A percentile compares a stretch with the other conserved stretches of the same genome.
These are phyloP conservation scores for Polietes domitor DNA, from an alignment of 2,888 invertebrate genomes.

Conservation along the genomic window DNA sequence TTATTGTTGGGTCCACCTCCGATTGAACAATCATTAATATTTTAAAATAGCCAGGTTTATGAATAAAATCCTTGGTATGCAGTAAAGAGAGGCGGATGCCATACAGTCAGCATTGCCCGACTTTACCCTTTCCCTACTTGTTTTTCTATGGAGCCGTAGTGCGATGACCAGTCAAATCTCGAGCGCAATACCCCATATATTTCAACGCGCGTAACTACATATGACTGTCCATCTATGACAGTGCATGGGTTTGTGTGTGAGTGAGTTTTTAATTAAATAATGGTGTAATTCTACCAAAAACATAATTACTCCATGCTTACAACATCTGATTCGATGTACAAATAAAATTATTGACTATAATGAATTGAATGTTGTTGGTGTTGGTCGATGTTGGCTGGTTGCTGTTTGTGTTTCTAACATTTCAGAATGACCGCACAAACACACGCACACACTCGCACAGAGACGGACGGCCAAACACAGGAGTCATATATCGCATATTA, in stretches of 20 bases:
- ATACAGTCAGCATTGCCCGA: too few relatives aligned
- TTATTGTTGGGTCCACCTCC: too few relatives aligned
- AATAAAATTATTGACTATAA: constrained; percentile 28
- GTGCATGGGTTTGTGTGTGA: not conserved
- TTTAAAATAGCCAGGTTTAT: too few relatives aligned
- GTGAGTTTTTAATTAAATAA: constrained; percentile 49
- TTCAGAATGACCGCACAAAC: not conserved
- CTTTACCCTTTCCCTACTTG: too few relatives aligned
- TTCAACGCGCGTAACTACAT: too few relatives aligned
- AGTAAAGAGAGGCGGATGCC: too few relatives aligned
- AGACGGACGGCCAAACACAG: not conserved
- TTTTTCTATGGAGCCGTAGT: too few relatives aligned
- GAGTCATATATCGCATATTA: constrained; percentile 14
- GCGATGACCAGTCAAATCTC: too few relatives aligned
- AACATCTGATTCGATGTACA: constrained; percentile 28
- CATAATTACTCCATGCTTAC: constrained; percentile 21
- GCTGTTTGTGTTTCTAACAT: not conserved
- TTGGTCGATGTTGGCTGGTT: not conserved
- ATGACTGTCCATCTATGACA: not conserved
- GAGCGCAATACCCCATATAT: too few relatives aligned
- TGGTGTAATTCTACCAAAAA: constrained; percentile 38
- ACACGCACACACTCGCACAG: not conserved
- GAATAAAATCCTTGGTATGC: too few relatives aligned
- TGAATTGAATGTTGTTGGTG: constrained; percentile 10
- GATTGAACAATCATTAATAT: too few relatives aligned